Evolutionary conservation across 1,140 invertebrate species (phyloP).

Genomic region (Metaphire vulgaris): DNA sequence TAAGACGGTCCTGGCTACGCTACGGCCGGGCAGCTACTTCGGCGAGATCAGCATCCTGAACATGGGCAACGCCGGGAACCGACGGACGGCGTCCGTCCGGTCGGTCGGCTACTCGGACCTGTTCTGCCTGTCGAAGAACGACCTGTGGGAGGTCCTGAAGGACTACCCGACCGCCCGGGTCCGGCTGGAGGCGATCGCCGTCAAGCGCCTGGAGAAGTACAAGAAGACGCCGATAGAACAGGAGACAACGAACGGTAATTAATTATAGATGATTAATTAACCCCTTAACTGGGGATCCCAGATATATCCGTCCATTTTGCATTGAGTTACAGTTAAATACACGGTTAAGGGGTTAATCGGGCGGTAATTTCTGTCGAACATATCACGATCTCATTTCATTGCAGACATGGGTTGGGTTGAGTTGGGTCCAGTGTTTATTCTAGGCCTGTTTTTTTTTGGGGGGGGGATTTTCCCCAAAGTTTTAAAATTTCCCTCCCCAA

Average conservation of each 20-base stretch:
- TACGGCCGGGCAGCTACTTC: constrained; percentile 99
- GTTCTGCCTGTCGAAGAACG: constrained; percentile 96
- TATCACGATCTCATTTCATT: too few relatives aligned
- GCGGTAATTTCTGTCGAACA: too few relatives aligned
- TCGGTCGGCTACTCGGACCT: constrained; percentile 97
- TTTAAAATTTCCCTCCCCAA: too few relatives aligned
- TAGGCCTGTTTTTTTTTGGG: too few relatives aligned
- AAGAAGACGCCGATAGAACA: constrained; percentile 47
- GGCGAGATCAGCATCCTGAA: constrained; percentile 99
- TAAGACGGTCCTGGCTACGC: constrained; percentile 89
- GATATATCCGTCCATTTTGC: too few relatives aligned
- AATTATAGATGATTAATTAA: too few relatives aligned
- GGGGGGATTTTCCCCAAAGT: too few relatives aligned
- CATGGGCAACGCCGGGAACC: constrained; percentile 98
- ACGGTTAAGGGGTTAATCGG: too few relatives aligned
- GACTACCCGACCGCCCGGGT: constrained; percentile 94
- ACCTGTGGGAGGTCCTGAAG: constrained; percentile 99
- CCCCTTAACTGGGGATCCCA: too few relatives aligned
- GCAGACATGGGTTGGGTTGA: too few relatives aligned
- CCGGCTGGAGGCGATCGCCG: constrained; percentile 90
- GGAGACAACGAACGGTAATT: constrained; percentile 26
- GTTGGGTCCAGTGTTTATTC: too few relatives aligned
- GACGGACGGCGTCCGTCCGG: constrained; percentile 87
- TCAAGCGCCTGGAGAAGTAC: constrained; percentile 69
- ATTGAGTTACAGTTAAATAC: too few relatives aligned